Conservation (phyloP, 1,140 invertebrate genomes). For the Drosophila bifasciata region DNA sequence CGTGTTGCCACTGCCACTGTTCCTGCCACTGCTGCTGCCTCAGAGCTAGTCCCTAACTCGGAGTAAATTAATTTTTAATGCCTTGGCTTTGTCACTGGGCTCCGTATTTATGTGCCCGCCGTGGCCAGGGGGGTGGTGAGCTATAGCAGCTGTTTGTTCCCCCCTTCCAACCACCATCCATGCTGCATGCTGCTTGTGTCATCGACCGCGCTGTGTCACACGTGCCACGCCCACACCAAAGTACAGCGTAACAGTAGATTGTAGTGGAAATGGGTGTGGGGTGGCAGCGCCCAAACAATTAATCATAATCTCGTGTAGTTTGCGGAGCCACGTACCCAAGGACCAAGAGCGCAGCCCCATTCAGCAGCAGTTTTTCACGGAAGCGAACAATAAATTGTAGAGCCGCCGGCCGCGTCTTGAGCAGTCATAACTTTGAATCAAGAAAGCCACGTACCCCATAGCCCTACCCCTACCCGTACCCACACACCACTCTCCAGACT, state of each 20-base stretch:
- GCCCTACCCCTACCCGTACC: slow-evolving; percentile 10
- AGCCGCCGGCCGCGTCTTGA: slow-evolving; percentile 65
- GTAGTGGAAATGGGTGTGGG: slow-evolving; percentile 5
- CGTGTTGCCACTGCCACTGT: neutral
- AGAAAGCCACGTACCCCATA: slow-evolving; percentile 55
- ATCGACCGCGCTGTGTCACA: slow-evolving; percentile 73
- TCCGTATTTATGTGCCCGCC: slow-evolving; percentile 62
- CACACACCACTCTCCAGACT: slow-evolving; percentile 5
- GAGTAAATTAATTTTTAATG: slow-evolving; percentile 81
- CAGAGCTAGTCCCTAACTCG: slow-evolving; percentile 59
- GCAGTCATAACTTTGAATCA: slow-evolving; percentile 75
- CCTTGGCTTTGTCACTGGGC: slow-evolving; percentile 61
- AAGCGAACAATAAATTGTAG: slow-evolving; percentile 72
- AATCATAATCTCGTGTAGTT: slow-evolving; percentile 78
- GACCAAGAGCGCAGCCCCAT: slow-evolving; percentile 41
- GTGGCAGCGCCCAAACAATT: slow-evolving; percentile 48
- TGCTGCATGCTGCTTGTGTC: slow-evolving; percentile 51
- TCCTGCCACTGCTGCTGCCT: neutral
- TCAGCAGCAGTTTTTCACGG: slow-evolving; percentile 63
- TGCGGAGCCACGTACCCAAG: slow-evolving; percentile 62
- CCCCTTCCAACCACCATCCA: slow-evolving; percentile 21
- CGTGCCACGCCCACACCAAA: slow-evolving; percentile 61
- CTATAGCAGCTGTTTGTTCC: slow-evolving; percentile 52
- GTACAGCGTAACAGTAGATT: slow-evolving; percentile 19
- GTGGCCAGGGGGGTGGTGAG: slow-evolving; percentile 1